Evolutionary conservation across 1,140 invertebrate species (phyloP).

Genomic region (Vollenhovia emeryi): DNA sequence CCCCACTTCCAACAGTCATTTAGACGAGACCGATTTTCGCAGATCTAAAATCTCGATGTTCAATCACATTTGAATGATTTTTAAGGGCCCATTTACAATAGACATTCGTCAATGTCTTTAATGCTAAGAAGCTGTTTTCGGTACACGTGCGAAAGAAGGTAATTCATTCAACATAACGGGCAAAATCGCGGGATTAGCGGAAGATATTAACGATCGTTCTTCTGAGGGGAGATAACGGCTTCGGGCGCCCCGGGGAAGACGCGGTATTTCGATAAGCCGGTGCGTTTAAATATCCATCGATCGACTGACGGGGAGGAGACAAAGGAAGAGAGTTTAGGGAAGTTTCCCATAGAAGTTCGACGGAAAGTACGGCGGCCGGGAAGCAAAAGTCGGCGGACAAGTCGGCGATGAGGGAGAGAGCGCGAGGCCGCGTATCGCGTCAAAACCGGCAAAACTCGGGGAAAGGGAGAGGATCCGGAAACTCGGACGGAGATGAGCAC

Average conservation of each 20-base stretch:
- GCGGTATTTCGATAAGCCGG: conserved; percentile 33
- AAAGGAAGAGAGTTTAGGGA: conserved; percentile 28
- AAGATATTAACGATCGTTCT: conserved; percentile 38
- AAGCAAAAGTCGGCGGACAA: conserved; percentile 56
- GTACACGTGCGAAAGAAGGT: neutral
- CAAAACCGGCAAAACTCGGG: conserved; percentile 56
- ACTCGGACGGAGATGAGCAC: conserved; percentile 70
- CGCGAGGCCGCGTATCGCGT: conserved; percentile 12
- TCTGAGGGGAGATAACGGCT: conserved; percentile 35
- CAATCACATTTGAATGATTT: neutral
- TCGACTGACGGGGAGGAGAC: neutral
- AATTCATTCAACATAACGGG: conserved; percentile 33
- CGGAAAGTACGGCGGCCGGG: conserved; percentile 34
- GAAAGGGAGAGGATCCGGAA: conserved; percentile 17
- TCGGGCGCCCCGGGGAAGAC: neutral
- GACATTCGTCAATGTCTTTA: conserved; percentile 23
- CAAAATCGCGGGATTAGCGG: conserved; percentile 35
- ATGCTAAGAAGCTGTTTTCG: neutral
- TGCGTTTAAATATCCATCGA: conserved; percentile 41
- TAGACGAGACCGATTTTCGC: neutral
- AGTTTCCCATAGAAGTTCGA: conserved; percentile 32
- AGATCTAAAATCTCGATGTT: neutral
- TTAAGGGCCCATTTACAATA: neutral
- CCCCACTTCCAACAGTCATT: neutral
- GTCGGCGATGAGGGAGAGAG: conserved; percentile 14